Conservation (phyloP, 2,113 vertebrate genomes). For the Epinephelus moara region DNA sequence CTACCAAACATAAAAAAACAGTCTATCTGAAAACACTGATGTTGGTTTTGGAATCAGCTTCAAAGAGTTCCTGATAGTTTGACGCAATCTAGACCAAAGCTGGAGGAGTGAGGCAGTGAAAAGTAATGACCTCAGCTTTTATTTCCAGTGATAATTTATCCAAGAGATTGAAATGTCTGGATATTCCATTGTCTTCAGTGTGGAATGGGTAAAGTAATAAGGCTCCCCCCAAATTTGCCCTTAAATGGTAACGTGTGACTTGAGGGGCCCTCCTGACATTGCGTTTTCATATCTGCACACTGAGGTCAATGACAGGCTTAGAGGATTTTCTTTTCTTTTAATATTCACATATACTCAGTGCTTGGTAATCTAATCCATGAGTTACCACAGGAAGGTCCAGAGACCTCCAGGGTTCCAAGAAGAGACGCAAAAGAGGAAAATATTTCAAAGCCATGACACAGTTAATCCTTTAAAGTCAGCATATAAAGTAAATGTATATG, state of each 20-base stretch:
- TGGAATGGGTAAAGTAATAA: constrained; percentile 7
- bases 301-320: constrained; percentile 6
- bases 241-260: constrained; percentile 50
- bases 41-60: constrained; percentile 11
- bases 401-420: background rate
- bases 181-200: background rate
- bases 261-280: constrained; percentile 2
- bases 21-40: background rate
- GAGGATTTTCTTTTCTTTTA: background rate
- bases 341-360: background rate
- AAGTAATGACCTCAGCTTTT: background rate
- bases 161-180: background rate
- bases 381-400: background rate
- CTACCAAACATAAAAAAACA: background rate
- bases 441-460: background rate
- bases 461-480: background rate
- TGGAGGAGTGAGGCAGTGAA: background rate
- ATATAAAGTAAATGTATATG: background rate
- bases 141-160: background rate
- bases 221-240: constrained; percentile 17
- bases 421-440: background rate
- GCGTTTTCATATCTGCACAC: constrained; percentile 16
- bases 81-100: background rate
- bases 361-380: background rate
- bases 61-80: background rate